phyloP scores from a whole-genome alignment of 2,888 invertebrate species.

The Lasiommata megera region DNA sequence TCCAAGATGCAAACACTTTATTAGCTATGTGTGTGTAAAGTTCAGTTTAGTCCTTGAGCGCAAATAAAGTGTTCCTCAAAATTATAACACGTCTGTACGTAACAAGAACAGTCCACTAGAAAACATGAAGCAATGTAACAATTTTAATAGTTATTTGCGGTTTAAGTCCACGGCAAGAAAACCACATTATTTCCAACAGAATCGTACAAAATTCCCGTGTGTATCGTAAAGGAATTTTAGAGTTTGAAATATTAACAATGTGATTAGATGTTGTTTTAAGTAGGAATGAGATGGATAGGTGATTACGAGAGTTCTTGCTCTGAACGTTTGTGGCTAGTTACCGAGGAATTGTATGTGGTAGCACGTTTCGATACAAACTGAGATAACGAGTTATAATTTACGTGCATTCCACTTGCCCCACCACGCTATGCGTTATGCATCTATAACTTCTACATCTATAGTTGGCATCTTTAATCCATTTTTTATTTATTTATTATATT shows the following conservation, averaged over 20 bases:
- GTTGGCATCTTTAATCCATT: too few relatives aligned
- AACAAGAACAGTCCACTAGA: too few relatives aligned
- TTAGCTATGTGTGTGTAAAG: too few relatives aligned
- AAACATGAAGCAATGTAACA: background rate
- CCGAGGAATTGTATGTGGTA: constrained; percentile 4
- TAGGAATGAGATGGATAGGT: background rate
- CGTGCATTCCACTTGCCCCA: constrained; percentile 11
- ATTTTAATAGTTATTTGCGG: background rate
- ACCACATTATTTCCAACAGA: constrained; percentile 7
- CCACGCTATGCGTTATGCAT: background rate
- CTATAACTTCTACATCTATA: constrained; percentile 3
- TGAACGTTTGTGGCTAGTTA: constrained; percentile 1
- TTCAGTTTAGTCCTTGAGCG: too few relatives aligned
- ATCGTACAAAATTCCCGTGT: constrained; percentile 5
- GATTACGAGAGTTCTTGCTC: constrained; percentile 4
- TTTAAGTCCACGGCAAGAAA: background rate
- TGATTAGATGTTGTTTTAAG: background rate
- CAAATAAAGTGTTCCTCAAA: too few relatives aligned
- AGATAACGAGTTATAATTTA: constrained; percentile 16
- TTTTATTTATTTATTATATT: too few relatives aligned
- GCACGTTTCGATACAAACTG: constrained; percentile 1
- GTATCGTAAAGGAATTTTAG: background rate
- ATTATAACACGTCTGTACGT: too few relatives aligned
- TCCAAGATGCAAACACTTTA: too few relatives aligned
- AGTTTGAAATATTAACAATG: background rate